A percentile compares a stretch with the other conserved stretches of the same genome.
These are phyloP conservation scores for Casuarius casuarius DNA, from an alignment of 2,113 vertebrate genomes.

Conservation along the genomic window DNA sequence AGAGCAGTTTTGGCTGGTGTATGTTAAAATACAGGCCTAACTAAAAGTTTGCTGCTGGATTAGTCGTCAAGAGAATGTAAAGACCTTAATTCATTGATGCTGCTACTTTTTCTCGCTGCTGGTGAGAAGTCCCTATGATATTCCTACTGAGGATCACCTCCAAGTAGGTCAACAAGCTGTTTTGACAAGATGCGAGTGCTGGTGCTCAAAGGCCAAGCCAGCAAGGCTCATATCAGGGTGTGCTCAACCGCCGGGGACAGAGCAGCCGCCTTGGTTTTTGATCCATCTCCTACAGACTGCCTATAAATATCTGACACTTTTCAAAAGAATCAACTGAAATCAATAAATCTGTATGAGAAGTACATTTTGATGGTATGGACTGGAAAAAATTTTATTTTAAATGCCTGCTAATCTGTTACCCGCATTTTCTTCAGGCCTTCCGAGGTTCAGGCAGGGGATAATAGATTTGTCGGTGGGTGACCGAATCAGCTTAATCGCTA, in stretches of 20 bases:
- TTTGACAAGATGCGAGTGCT: neutral
- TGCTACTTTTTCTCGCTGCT: neutral
- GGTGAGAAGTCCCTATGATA: neutral
- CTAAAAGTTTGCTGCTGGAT: neutral
- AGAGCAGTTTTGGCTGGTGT: neutral
- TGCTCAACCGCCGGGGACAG: rapidly evolving
- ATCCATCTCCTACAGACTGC: neutral
- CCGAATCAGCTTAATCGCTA: neutral
- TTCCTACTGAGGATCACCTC: neutral
- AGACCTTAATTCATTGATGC: neutral
- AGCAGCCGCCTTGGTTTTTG: neutral
- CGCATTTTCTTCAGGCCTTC: neutral
- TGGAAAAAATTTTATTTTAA: neutral
- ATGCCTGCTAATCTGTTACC: neutral
- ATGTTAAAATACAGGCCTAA: neutral
- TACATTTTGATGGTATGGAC: neutral
- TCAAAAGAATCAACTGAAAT: neutral
- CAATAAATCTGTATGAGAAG: neutral
- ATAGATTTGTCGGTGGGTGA: neutral
- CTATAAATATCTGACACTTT: neutral
- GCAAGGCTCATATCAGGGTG: neutral
- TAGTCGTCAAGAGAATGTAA: neutral
- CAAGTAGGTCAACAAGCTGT: neutral
- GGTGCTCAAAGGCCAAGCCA: neutral
- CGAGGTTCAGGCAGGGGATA: neutral